Conservation (phyloP, 2,888 invertebrate genomes). For the Pandemis heparana region DNA sequence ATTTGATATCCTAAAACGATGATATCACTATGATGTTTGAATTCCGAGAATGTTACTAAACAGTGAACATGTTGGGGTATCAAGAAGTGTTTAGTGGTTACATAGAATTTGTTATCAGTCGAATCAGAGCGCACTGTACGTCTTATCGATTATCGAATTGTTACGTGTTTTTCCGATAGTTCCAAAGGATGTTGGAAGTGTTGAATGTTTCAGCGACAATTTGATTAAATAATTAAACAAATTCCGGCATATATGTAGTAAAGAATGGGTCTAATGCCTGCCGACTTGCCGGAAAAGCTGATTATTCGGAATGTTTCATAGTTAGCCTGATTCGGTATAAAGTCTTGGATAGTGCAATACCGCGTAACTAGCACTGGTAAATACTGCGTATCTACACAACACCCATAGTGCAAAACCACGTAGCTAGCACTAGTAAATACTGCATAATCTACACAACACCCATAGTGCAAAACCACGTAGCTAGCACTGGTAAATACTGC, state of each 20-base stretch:
- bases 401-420: too few species aligned
- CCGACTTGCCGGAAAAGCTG: too few species aligned
- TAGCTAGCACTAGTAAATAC: too few species aligned
- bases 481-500: too few species aligned
- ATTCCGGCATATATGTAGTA: neutral
- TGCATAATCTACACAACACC: too few species aligned
- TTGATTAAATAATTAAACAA: neutral
- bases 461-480: too few species aligned
- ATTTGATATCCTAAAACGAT: slow-evolving; percentile 53
- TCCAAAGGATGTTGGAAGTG: neutral
- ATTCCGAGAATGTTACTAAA: slow-evolving; percentile 59
- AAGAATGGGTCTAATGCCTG: too few species aligned
- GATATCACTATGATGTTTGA: slow-evolving; percentile 59
- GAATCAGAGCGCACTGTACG: slow-evolving; percentile 16
- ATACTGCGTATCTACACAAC: too few species aligned
- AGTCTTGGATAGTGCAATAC: too few species aligned
- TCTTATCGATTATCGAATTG: slow-evolving; percentile 32
- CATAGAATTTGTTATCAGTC: slow-evolving; percentile 33
- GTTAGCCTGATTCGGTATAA: too few species aligned
- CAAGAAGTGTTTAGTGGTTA: neutral
- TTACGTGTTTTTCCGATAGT: slow-evolving; percentile 23
- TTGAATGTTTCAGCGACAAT: neutral
- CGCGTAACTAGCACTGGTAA: too few species aligned
- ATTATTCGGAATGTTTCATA: neutral
- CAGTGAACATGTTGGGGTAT: neutral